Conservation (phyloP, 2,888 invertebrate species). For the Polymixis lichenea region DNA sequence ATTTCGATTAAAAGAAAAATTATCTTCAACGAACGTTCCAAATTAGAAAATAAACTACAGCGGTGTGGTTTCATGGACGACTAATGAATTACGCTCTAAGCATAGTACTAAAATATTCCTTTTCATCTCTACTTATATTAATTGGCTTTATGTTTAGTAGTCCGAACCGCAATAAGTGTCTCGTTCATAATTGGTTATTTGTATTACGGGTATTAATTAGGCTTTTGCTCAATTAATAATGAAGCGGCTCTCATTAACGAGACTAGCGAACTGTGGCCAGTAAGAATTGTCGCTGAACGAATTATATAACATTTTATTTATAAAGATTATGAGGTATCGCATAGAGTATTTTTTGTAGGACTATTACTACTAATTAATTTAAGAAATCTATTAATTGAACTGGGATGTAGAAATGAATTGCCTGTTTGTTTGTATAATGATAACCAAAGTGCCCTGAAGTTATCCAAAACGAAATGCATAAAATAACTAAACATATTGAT, state of each 20-base stretch:
- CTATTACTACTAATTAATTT: no score
- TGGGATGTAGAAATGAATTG: no score
- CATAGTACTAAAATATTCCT: conserved; percentile 36
- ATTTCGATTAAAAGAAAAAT: background rate
- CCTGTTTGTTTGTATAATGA: no score
- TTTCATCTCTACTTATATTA: conserved; percentile 45
- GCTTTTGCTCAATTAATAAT: conserved; percentile 46
- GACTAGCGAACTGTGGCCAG: background rate
- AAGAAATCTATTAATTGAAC: no score
- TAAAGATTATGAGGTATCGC: background rate
- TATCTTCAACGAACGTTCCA: background rate
- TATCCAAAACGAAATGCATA: no score
- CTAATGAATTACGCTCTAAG: conserved; percentile 26
- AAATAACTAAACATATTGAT: no score
- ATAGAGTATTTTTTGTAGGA: background rate
- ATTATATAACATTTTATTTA: conserved; percentile 13
- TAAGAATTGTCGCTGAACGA: conserved; percentile 12
- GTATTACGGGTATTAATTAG: conserved; percentile 50
- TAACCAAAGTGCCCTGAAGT: no score
- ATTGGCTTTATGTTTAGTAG: conserved; percentile 41
- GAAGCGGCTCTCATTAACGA: conserved; percentile 13
- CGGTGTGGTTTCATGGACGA: background rate
- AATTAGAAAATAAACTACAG: background rate
- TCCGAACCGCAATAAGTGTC: conserved; percentile 29
- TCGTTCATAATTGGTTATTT: conserved; percentile 47